Evolutionary conservation across 2,888 invertebrate species (phyloP).

Genomic region (Platycheirus albimanus): DNA sequence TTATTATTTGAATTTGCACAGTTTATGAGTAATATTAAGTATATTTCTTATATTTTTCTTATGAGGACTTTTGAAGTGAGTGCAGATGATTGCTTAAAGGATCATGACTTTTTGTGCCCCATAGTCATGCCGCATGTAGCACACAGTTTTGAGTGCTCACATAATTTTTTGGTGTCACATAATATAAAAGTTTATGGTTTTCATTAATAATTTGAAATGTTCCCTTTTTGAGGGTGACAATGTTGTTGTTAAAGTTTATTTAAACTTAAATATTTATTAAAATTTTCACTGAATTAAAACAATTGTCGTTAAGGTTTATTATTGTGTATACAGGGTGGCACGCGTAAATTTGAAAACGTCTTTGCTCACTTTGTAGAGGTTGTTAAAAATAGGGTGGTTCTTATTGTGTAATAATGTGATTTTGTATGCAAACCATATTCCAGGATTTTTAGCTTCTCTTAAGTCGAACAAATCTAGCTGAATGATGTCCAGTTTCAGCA

Average conservation of each 20-base stretch:
- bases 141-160: conserved; percentile 10
- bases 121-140: too few relatives aligned
- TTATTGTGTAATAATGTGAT: too few relatives aligned
- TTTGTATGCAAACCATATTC: too few relatives aligned
- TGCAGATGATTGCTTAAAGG: conserved; percentile 23
- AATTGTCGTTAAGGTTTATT: too few relatives aligned
- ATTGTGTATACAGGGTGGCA: too few relatives aligned
- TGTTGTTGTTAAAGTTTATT: background rate
- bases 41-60: background rate
- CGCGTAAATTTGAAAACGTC: too few relatives aligned
- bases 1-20: conserved; percentile 13
- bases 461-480: too few relatives aligned
- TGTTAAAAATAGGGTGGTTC: too few relatives aligned
- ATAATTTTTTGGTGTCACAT: conserved; percentile 9
- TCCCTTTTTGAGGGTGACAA: background rate
- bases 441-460: too few relatives aligned
- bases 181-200: conserved; percentile 26
- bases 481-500: too few relatives aligned
- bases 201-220: conserved; percentile 17
- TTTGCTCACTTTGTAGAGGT: too few relatives aligned
- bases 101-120: conserved; percentile 19
- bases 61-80: background rate
- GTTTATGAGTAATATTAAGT: conserved; percentile 39
- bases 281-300: background rate
- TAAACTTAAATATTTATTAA: background rate